phyloP scores from a whole-genome alignment of 2,888 invertebrate species.

The Amphimallon solstitiale region DNA sequence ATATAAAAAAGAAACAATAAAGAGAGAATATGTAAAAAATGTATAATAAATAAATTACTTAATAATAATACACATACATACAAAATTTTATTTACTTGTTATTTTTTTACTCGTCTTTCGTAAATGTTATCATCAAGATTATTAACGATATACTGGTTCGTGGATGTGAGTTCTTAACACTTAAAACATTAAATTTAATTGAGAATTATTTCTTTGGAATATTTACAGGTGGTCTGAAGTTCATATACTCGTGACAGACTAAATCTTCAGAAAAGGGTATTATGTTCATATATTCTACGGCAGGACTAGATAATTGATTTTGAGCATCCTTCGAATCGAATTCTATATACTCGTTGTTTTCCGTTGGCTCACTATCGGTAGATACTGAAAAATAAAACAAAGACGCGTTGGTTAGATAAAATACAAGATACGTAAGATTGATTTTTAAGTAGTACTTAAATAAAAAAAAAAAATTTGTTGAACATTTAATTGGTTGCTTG shows the following conservation, averaged over 20 bases:
- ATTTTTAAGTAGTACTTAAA: neutral
- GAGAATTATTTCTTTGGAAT: slow-evolving; percentile 15
- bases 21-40: slow-evolving; percentile 46
- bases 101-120: slow-evolving; percentile 17
- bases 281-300: slow-evolving; percentile 36
- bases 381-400: slow-evolving; percentile 23
- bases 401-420: neutral
- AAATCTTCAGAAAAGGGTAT: slow-evolving; percentile 10
- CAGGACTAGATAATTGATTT: slow-evolving; percentile 21
- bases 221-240: slow-evolving; percentile 18
- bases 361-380: slow-evolving; percentile 16
- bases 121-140: slow-evolving; percentile 15
- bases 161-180: slow-evolving; percentile 10
- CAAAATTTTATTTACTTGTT: slow-evolving; percentile 32
- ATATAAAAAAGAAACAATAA: slow-evolving; percentile 48
- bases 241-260: slow-evolving; percentile 36
- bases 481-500: too few species aligned
- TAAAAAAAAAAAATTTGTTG: too few species aligned
- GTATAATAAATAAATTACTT: slow-evolving; percentile 50
- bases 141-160: slow-evolving; percentile 14
- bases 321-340: slow-evolving; percentile 34
- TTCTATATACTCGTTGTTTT: slow-evolving; percentile 37
- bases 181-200: neutral
- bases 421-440: too few species aligned
- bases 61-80: slow-evolving; percentile 47